Conservation (phyloP, 2,888 invertebrate genomes). For the Cartodere bifasciata region DNA sequence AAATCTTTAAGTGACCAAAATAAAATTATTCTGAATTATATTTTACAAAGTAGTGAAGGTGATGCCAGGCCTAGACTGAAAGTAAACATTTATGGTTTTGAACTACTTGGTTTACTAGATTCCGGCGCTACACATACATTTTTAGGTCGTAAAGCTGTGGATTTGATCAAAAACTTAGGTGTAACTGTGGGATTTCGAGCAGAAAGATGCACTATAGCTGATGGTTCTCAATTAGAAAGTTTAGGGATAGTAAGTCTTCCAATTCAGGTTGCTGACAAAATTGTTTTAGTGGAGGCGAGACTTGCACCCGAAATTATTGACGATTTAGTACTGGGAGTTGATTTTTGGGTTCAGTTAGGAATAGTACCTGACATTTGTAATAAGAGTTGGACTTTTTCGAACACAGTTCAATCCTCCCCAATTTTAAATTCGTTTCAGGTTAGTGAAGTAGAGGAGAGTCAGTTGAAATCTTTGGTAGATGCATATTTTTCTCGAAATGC, state of each 20-base stretch:
- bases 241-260: constrained; percentile 2
- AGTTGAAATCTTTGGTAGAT: constrained; percentile 2
- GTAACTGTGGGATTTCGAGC: constrained; percentile 1
- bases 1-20: constrained; percentile 1
- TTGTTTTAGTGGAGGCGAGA: constrained; percentile 1
- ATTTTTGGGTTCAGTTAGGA: constrained; percentile 5
- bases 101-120: constrained; percentile 4
- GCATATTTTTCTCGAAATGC: background rate
- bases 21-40: constrained; percentile 4
- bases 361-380: constrained; percentile 3
- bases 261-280: constrained; percentile 1
- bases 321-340: constrained; percentile 4
- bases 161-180: constrained; percentile 4
- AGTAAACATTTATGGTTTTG: constrained; percentile 3
- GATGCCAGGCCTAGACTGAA: constrained; percentile 3
- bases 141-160: constrained; percentile 3
- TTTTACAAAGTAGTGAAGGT: constrained; percentile 1
- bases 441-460: background rate
- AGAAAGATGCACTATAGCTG: constrained; percentile 5
- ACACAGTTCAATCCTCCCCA: constrained; percentile 1
- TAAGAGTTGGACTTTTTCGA: constrained; percentile 5
- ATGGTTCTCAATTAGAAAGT: constrained; percentile 1
- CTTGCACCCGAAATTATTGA: constrained; percentile 2
- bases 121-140: constrained; percentile 5
- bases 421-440: constrained; percentile 1